Conservation (phyloP, 2,888 invertebrate genomes). For the Leptarthrus brevirostris region DNA sequence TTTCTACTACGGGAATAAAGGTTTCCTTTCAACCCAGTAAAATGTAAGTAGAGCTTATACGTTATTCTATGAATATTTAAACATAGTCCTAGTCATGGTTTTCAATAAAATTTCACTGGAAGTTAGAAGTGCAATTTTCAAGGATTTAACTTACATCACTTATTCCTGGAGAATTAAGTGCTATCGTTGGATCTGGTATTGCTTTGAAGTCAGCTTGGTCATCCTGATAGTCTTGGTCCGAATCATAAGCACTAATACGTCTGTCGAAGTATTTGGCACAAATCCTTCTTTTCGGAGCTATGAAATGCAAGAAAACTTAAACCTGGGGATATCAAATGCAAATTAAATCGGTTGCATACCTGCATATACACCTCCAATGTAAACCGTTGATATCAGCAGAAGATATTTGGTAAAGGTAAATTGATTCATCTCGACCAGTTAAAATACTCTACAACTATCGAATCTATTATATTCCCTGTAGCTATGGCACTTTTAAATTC, state of each 20-base stretch:
- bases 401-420: conserved; percentile 12
- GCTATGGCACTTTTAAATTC: not conserved
- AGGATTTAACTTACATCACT: conserved; percentile 3
- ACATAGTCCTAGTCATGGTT: too few relatives aligned
- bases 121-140: not conserved
- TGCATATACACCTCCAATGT: not conserved
- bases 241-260: not conserved
- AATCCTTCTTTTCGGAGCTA: conserved; percentile 11
- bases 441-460: conserved; percentile 21
- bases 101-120: too few relatives aligned
- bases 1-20: too few relatives aligned
- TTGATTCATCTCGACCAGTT: conserved; percentile 7
- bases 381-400: conserved; percentile 5
- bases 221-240: conserved; percentile 11
- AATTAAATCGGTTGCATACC: not conserved
- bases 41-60: too few relatives aligned
- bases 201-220: conserved; percentile 26
- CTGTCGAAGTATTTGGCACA: conserved; percentile 9
- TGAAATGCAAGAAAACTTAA: not conserved
- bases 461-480: not conserved
- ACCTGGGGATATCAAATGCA: not conserved
- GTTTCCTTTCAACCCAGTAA: too few relatives aligned
- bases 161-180: too few relatives aligned
- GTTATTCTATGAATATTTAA: too few relatives aligned
- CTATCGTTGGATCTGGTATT: not conserved